Base-by-base conservation (phyloP, 2,797 vertebrate species). In the Taenioides sp. region DNA sequence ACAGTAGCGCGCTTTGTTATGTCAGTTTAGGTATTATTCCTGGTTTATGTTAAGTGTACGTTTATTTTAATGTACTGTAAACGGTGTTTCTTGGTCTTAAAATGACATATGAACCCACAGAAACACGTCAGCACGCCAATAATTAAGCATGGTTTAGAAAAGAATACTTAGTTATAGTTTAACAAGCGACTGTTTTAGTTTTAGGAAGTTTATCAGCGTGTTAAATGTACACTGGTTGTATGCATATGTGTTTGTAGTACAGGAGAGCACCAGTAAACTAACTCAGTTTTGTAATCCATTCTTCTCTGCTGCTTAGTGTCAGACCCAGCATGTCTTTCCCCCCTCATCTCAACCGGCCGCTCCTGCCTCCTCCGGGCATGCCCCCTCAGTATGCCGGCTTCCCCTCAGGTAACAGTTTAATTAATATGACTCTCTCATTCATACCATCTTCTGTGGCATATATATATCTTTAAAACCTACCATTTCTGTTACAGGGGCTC, bases 351-450 rank as follows among this genome's bases (percentile, higher is more conserved):
- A 99, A 98, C 93, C 97, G 98, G 83, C 95, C 97, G 80, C 95
- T 98, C 18, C 96, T 99, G 93, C 96, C 98, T 61, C 97, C 97
- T 67, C 97, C 98, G 2, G 98, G 97, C 81, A 96, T 99, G 57
- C 97, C 97, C 65, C 98, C 96, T 65, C 98, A 99, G 77, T 99
- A 97, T 88, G 95, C 97, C 86, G 96, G 96, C 37, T 99, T 98
- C 86, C 94, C 97, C 80, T 91, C 97, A 80, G 95, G 97, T 86
- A 95, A 95, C 4, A 16, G 80, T 10, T 47, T 5, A 25, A 9
- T 4, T 25, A 9, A 47, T 37, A 18, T 52, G 18, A 27, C 25
- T 27, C 25, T 0, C n/a, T n/a, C 3, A 23, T 55, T 23, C 22
- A 54, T 23, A 25, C 52, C 0, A 23, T 4, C 54, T 23, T 10